Conservation (phyloP, 2,113 vertebrate genomes). For the Pseudorasbora parva region DNA sequence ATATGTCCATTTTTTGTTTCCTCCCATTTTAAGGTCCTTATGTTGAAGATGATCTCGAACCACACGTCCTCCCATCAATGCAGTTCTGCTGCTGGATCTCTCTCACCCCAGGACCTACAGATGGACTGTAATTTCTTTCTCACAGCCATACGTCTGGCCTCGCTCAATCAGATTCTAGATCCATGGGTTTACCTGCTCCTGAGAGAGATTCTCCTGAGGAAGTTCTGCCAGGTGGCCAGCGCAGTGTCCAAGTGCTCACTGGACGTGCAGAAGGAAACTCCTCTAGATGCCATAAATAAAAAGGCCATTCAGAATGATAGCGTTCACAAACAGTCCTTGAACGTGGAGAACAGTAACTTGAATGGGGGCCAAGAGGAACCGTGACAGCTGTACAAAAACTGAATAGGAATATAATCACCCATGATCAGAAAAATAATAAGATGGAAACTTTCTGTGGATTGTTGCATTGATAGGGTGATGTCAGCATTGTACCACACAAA, state of each 20-base stretch:
- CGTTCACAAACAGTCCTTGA: constrained; percentile 55
- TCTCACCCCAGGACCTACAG: constrained; percentile 58
- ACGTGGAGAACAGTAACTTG: constrained; percentile 27
- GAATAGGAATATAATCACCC: not conserved
- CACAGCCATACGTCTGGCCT: constrained; percentile 90
- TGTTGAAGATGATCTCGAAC: constrained; percentile 87
- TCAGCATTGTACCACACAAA: constrained; percentile 63
- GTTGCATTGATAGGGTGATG: constrained; percentile 46
- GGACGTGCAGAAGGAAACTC: constrained; percentile 75
- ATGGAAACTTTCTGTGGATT: constrained; percentile 41
- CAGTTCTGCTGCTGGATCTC: constrained; percentile 41
- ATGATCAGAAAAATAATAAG: not conserved
- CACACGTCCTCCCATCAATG: constrained; percentile 82
- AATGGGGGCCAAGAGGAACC: constrained; percentile 36
- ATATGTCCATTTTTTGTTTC: not conserved
- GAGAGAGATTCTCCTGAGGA: constrained; percentile 88
- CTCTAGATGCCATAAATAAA: constrained; percentile 71
- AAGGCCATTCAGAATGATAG: constrained; percentile 61
- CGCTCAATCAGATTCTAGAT: constrained; percentile 96
- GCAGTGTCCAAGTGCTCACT: constrained; percentile 86
- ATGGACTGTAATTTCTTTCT: constrained; percentile 86
- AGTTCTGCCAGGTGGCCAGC: constrained; percentile 87
- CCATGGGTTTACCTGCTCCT: constrained; percentile 97
- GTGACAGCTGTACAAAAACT: constrained; percentile 34
- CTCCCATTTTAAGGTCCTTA: constrained; percentile 78